Percentiles rank a stretch among this genome's conserved stretches.
phyloP scores from a whole-genome alignment of 2,113 vertebrate genomes.

The Phoxinus phoxinus region DNA sequence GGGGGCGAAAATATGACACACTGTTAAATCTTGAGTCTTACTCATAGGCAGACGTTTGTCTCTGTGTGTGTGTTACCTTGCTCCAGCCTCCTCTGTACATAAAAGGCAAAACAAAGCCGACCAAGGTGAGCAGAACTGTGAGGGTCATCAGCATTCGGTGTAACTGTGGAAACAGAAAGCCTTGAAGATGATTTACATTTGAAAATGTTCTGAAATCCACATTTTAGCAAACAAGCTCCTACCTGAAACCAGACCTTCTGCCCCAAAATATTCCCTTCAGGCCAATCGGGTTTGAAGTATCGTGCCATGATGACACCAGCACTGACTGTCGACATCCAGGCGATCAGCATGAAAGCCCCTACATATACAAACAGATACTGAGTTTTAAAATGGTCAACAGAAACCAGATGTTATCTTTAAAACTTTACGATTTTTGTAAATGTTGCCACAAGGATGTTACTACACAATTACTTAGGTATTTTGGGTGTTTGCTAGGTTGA shows the following conservation, averaged over 20 bases:
- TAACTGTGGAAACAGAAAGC: constrained; percentile 69
- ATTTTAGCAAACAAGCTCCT: constrained; percentile 42
- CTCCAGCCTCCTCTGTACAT: constrained; percentile 86
- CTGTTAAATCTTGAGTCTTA: constrained; percentile 31
- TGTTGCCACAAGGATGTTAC: not conserved
- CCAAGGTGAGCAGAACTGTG: constrained; percentile 77
- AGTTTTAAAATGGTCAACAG: not conserved
- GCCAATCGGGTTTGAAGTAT: constrained; percentile 85
- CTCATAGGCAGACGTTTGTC: constrained; percentile 40
- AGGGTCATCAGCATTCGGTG: constrained; percentile 82
- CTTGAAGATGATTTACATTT: not conserved
- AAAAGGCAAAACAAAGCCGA: constrained; percentile 84
- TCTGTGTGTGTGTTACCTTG: constrained; percentile 66
- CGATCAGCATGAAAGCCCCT: constrained; percentile 86
- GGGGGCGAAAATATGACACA: constrained; percentile 53
- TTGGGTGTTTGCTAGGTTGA: not conserved
- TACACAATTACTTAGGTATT: not conserved
- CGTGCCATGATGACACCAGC: constrained; percentile 82
- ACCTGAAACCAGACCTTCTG: constrained; percentile 90
- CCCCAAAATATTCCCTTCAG: constrained; percentile 75
- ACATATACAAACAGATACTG: constrained; percentile 12
- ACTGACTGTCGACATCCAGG: constrained; percentile 84
- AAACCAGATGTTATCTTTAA: not conserved
- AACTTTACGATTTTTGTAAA: not conserved
- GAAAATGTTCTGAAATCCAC: not conserved